Evolutionary conservation across 2,113 vertebrate species (phyloP), one percentile per base, ranked within the genome.

Genomic region (Ciconia boyciana): DNA sequence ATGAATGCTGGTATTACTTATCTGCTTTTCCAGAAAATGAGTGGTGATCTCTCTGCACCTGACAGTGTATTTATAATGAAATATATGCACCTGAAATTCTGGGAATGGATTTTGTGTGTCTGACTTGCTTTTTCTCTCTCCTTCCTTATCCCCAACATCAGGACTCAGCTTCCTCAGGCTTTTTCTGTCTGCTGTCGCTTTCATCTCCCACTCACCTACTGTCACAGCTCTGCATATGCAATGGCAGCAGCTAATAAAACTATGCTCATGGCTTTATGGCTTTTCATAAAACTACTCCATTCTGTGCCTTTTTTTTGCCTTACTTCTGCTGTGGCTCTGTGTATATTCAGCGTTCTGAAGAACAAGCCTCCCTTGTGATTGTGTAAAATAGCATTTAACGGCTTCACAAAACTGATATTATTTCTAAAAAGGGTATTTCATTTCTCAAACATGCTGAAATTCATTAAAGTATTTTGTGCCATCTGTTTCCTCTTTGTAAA

Each of bases 401-500:
- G 54, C 55, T 90, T 86, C 4, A 4, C 25, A 86, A 83, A 96
- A 93, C 44, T 61, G 60, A 2, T 88, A 57, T 54, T 90, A 71
- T 58, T 83, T 95, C 69, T 85, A 26, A 32, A 74, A 89, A 62
- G 29, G 24, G 11, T 22, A 75, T 86, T 94, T 89, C 12, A 41
- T 83, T 93, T 92, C 86, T 79, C 44, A 84, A 84, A 82, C 44
- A 55, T 68, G 51, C 20, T 89, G 54, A 94, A 91, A 89, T 65
- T 85, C 72, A 57, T 29, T 84, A 10, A 90, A 90, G 41, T 54
- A 31, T 79, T 87, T 91, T 54, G 41, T 89, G 61, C 52, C 88
- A 92, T 77, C 79, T 95, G 57, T 84, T 92, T 89, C 36, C 61
- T 68, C 44, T 86, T 92, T 83, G 85, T 81, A 78, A 89, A 81